Conservation (phyloP, 2,113 vertebrate species). For the Myiozetetes cayanensis region DNA sequence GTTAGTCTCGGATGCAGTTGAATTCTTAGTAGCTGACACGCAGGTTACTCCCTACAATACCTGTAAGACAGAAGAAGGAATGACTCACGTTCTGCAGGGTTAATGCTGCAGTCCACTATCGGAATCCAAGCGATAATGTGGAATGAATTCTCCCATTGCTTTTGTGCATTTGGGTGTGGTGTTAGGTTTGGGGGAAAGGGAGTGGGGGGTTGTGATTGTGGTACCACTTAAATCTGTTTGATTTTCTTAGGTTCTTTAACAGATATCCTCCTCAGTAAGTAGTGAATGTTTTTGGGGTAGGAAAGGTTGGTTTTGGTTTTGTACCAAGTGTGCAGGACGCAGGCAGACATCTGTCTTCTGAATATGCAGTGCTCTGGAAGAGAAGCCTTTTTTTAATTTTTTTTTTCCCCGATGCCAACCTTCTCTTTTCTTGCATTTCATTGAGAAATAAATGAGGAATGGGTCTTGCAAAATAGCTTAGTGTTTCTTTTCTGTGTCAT, state of each 20-base stretch:
- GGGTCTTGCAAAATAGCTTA: neutral
- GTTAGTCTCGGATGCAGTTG: neutral
- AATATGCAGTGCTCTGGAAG: neutral
- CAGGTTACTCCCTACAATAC: constrained; percentile 28
- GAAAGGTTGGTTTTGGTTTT: neutral
- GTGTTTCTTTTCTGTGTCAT: neutral
- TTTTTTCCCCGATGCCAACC: neutral
- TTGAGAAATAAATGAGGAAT: neutral
- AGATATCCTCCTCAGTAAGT: neutral
- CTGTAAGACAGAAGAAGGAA: neutral
- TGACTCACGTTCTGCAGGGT: constrained; percentile 9
- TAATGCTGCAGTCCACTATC: neutral
- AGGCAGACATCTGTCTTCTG: neutral
- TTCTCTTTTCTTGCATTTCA: neutral
- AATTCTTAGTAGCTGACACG: constrained; percentile 3
- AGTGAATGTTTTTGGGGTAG: neutral
- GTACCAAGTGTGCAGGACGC: neutral
- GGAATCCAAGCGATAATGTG: neutral
- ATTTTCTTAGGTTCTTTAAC: neutral
- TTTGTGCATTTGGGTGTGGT: neutral
- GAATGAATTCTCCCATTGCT: neutral
- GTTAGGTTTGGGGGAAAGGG: neutral
- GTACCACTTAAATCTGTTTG: neutral
- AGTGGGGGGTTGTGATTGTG: neutral
- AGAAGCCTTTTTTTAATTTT: neutral